A percentile compares a stretch with the other conserved stretches of the same genome.
Evolutionary conservation across 1,140 invertebrate genomes (phyloP).

Genomic region (Cydia splendana): DNA sequence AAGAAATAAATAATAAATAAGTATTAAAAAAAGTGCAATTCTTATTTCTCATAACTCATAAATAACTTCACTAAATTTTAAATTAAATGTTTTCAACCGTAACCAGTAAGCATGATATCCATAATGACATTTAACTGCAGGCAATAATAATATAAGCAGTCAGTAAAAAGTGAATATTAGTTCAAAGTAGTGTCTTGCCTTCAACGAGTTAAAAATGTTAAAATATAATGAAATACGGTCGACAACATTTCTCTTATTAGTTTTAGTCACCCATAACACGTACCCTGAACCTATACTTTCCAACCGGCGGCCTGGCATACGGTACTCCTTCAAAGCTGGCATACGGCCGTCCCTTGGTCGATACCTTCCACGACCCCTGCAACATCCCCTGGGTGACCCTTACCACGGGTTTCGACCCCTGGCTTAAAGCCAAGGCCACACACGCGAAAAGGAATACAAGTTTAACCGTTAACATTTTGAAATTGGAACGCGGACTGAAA

Average conservation of each 20-base stretch:
- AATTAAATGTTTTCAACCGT: no score
- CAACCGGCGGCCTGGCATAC: constrained; percentile 81
- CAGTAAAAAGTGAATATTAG: no score
- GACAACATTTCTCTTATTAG: not conserved
- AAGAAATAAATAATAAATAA: no score
- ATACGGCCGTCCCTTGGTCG: constrained; percentile 64
- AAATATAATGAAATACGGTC: no score
- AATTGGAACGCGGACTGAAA: constrained; percentile 31
- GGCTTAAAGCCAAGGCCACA: constrained; percentile 28
- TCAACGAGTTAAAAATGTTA: no score
- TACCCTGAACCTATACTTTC: constrained; percentile 79
- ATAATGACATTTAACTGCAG: no score
- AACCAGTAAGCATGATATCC: no score
- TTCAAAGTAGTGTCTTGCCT: no score
- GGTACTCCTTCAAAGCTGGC: constrained; percentile 82
- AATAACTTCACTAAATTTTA: no score
- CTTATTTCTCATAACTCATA: no score
- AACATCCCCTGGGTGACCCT: constrained; percentile 55
- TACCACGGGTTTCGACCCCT: constrained; percentile 51
- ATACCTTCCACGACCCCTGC: constrained; percentile 59
- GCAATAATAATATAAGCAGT: no score
- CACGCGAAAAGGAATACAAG: constrained; percentile 37
- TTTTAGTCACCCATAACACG: constrained; percentile 35
- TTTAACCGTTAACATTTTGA: constrained; percentile 39
- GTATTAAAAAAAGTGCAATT: no score